A percentile compares a stretch with the other conserved stretches of the same genome.
Evolutionary conservation across 2,113 vertebrate genomes (phyloP).

Genomic region (Thymallus thymallus): DNA sequence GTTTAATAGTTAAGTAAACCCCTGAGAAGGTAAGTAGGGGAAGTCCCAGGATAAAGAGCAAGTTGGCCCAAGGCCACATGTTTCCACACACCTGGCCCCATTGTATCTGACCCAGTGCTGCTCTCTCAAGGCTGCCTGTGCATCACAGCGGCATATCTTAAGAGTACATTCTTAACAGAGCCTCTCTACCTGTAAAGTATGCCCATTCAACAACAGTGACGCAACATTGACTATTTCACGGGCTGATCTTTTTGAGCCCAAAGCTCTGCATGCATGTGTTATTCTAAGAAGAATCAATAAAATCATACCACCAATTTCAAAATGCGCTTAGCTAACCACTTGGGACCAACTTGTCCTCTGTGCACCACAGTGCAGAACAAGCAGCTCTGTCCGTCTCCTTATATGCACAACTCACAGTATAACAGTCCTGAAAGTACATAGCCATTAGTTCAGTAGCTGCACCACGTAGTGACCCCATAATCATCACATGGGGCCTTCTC

Average conservation of each 20-base stretch:
- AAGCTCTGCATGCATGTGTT: background rate
- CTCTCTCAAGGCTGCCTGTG: constrained; percentile 61
- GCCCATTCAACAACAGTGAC: background rate
- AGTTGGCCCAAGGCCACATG: constrained; percentile 39
- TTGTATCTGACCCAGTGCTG: constrained; percentile 16
- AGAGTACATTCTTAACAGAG: too few species aligned
- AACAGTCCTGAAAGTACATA: background rate
- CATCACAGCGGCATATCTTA: constrained; percentile 32
- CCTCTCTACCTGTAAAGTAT: constrained; percentile 1
- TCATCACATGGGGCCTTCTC: constrained; percentile 25
- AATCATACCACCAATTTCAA: background rate
- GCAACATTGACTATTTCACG: background rate
- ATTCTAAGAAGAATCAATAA: background rate
- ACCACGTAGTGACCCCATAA: background rate
- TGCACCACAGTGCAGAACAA: background rate
- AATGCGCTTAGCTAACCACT: background rate
- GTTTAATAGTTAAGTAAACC: constrained; percentile 7
- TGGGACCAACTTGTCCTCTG: background rate
- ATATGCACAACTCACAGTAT: background rate
- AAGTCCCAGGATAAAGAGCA: background rate
- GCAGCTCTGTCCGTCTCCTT: background rate
- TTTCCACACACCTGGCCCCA: constrained; percentile 63
- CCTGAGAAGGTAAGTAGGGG: constrained; percentile 31
- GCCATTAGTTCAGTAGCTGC: background rate
- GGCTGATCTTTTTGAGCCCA: background rate